phyloP scores from a whole-genome alignment of 1,140 invertebrate genomes.

The Drosophila miranda region DNA sequence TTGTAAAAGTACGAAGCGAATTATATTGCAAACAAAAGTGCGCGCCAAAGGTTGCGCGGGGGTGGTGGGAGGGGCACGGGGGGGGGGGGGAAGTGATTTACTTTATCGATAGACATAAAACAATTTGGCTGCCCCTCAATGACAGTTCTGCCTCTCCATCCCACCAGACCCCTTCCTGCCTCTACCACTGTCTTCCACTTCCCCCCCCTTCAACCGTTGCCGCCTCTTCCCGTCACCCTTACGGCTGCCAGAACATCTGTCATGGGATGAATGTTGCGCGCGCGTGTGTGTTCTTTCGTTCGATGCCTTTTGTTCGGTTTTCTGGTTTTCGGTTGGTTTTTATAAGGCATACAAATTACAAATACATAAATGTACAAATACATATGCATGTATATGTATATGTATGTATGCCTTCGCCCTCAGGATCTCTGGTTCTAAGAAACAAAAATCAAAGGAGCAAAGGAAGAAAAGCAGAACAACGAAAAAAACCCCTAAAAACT shows the following conservation, averaged over 20 bases:
- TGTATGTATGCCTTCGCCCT: neutral
- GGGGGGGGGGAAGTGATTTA: slow-evolving; percentile 59
- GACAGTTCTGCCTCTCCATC: slow-evolving; percentile 13
- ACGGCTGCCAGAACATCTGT: slow-evolving; percentile 20
- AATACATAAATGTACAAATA: slow-evolving; percentile 45
- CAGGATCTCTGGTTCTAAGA: neutral
- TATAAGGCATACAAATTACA: slow-evolving; percentile 68
- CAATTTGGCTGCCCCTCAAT: slow-evolving; percentile 57
- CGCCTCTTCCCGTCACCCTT: slow-evolving; percentile 4
- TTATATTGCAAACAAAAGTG: slow-evolving; percentile 58
- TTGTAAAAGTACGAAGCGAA: slow-evolving; percentile 56
- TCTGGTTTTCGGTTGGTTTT: slow-evolving; percentile 39
- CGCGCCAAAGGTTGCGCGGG: slow-evolving; percentile 10
- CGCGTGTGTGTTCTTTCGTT: slow-evolving; percentile 22
- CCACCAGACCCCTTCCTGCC: neutral
- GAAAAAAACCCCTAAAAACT: slow-evolving; percentile 19
- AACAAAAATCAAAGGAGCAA: slow-evolving; percentile 1
- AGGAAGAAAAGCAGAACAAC: slow-evolving; percentile 6
- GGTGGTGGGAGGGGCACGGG: neutral
- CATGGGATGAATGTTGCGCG: slow-evolving; percentile 2
- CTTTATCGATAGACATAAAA: slow-evolving; percentile 75
- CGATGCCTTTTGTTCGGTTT: slow-evolving; percentile 36
- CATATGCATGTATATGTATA: too few relatives aligned
- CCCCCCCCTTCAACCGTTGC: slow-evolving; percentile 1
- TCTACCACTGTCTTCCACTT: neutral